A percentile compares a stretch with the other conserved stretches of the same genome.
Evolutionary conservation across 2,888 invertebrate species (phyloP).

Genomic region (Melieria omissa): DNA sequence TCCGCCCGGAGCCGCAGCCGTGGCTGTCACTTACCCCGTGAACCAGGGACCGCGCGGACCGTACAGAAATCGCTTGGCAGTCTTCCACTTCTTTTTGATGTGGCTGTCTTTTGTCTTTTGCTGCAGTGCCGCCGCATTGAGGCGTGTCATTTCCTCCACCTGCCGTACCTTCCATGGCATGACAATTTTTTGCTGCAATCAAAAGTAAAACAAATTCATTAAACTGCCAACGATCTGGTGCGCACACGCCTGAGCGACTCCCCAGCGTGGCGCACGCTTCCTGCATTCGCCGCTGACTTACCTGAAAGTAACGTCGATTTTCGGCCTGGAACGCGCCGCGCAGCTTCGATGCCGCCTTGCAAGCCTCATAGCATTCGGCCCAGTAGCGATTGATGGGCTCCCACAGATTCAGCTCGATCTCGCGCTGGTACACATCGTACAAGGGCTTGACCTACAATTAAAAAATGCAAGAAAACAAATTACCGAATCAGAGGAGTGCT

Average conservation of each 20-base stretch:
- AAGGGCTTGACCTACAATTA: constrained; percentile 69
- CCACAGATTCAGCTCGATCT: constrained; percentile 68
- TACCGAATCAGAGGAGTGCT: no score
- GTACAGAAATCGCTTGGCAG: constrained; percentile 69
- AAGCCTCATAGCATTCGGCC: constrained; percentile 72
- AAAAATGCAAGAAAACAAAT: constrained; percentile 21
- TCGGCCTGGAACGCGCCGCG: constrained; percentile 70
- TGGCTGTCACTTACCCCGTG: constrained; percentile 60
- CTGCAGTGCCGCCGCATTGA: constrained; percentile 67
- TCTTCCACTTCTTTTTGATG: constrained; percentile 70
- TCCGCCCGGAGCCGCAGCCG: neutral
- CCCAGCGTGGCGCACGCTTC: neutral
- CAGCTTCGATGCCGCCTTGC: constrained; percentile 70
- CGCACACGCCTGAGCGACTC: neutral
- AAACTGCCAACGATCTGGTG: neutral
- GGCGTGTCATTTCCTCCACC: constrained; percentile 69
- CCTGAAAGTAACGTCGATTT: constrained; percentile 71
- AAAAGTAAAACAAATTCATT: neutral
- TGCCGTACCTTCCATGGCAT: constrained; percentile 69
- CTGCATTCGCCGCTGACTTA: constrained; percentile 42
- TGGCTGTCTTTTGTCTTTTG: constrained; percentile 68
- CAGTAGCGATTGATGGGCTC: constrained; percentile 71
- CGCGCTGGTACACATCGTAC: constrained; percentile 69
- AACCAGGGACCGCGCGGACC: constrained; percentile 70
- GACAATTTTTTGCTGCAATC: constrained; percentile 68